Evolutionary conservation across 2,797 vertebrate genomes (phyloP).

Genomic region (Ctenopoma kingsleyae): DNA sequence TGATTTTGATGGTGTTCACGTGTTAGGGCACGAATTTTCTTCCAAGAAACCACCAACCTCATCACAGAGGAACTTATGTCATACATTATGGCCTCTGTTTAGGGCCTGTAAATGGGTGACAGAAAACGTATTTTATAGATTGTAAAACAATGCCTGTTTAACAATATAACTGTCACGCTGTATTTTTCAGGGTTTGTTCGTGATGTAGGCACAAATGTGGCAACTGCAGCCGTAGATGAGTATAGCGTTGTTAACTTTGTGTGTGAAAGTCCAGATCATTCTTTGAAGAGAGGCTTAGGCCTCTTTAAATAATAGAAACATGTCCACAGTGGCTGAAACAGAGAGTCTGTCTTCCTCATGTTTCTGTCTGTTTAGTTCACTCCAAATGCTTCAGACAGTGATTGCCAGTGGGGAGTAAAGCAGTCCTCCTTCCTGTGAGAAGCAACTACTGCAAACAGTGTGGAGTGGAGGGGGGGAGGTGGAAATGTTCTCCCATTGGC

Average conservation of each 20-base stretch:
- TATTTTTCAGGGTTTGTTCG: not conserved
- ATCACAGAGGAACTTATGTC: slow-evolving; percentile 17
- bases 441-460: slow-evolving; percentile 54
- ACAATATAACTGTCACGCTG: slow-evolving; percentile 10
- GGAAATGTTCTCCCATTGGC: slow-evolving; percentile 56
- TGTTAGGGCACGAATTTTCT: slow-evolving; percentile 16
- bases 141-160: slow-evolving; percentile 14
- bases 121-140: not conserved
- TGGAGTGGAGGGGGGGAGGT: slow-evolving; percentile 46
- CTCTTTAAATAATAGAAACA: slow-evolving; percentile 22
- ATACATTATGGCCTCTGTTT: slow-evolving; percentile 22
- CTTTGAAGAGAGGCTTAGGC: slow-evolving; percentile 17
- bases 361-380: slow-evolving; percentile 45
- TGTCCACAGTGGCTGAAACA: slow-evolving; percentile 30
- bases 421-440: slow-evolving; percentile 56
- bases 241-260: slow-evolving; percentile 16
- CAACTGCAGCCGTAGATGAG: slow-evolving; percentile 17
- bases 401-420: slow-evolving; percentile 54
- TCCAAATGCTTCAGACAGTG: slow-evolving; percentile 54
- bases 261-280: slow-evolving; percentile 30
- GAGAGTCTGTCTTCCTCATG: slow-evolving; percentile 30
- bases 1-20: slow-evolving; percentile 38
- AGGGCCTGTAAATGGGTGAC: not conserved
- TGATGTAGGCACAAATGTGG: not conserved
- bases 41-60: slow-evolving; percentile 10